Conservation (phyloP, 2,113 vertebrate species). For the Laticauda colubrina region DNA sequence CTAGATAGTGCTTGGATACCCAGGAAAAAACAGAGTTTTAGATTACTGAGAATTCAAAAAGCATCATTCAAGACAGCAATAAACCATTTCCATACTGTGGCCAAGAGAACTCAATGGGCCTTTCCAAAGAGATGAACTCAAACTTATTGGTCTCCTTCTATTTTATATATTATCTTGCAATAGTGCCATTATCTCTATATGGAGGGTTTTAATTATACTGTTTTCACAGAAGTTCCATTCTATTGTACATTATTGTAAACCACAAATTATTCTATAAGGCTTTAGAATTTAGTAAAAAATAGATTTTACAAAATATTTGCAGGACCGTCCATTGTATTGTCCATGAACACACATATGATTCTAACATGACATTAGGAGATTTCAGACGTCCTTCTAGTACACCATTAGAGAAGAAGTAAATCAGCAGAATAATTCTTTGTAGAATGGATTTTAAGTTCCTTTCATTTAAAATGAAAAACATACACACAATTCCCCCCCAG, state of each 20-base stretch:
- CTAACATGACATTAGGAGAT: neutral
- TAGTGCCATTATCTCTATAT: neutral
- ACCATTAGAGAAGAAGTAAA: neutral
- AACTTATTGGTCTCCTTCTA: neutral
- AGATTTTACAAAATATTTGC: neutral
- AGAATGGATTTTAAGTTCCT: neutral
- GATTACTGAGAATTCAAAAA: neutral
- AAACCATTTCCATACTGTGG: neutral
- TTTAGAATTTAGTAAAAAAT: neutral
- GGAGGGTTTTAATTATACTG: neutral
- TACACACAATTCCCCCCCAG: neutral
- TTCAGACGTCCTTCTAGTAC: neutral
- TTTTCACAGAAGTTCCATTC: neutral
- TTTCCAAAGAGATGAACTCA: neutral
- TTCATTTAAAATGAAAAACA: neutral
- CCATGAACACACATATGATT: neutral
- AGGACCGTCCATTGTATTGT: neutral
- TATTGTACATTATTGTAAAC: neutral
- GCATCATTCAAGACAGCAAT: neutral
- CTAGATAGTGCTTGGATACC: neutral
- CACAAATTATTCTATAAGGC: neutral
- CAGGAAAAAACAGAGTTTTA: neutral
- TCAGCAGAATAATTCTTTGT: neutral
- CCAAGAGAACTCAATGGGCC: neutral
- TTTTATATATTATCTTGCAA: neutral